phyloP scores from a whole-genome alignment of 2,888 invertebrate genomes.

The Macrophya annulata region DNA sequence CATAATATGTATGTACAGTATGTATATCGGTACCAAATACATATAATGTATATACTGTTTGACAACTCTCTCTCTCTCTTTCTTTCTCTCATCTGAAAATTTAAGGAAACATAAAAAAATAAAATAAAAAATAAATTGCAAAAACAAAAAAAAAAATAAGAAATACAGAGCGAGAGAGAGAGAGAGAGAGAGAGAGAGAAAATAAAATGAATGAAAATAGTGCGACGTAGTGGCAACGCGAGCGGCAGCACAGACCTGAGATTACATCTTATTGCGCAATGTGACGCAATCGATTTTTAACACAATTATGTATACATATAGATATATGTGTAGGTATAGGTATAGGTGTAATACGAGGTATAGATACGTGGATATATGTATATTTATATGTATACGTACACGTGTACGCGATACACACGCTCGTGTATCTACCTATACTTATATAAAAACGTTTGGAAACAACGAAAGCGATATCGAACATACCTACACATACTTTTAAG shows the following conservation, averaged over 20 bases:
- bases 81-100: too few species aligned
- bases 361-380: background rate
- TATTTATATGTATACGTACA: too few species aligned
- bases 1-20: too few species aligned
- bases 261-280: slow-evolving; percentile 69
- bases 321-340: background rate
- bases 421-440: too few species aligned
- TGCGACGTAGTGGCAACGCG: background rate
- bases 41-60: too few species aligned
- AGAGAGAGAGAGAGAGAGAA: background rate
- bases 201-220: slow-evolving; percentile 20
- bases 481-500: too few species aligned
- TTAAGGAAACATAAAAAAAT: too few species aligned
- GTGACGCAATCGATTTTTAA: slow-evolving; percentile 67
- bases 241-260: slow-evolving; percentile 46
- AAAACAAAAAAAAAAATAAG: background rate
- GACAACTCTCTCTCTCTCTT: background rate
- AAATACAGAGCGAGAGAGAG: background rate
- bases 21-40: too few species aligned
- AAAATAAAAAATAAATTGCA: background rate
- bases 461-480: too few species aligned
- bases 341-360: background rate
- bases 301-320: slow-evolving; percentile 53
- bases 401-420: too few species aligned
- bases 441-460: too few species aligned